Evolutionary conservation across 2,113 vertebrate genomes (phyloP).

Genomic region (Cinclus cinclus): DNA sequence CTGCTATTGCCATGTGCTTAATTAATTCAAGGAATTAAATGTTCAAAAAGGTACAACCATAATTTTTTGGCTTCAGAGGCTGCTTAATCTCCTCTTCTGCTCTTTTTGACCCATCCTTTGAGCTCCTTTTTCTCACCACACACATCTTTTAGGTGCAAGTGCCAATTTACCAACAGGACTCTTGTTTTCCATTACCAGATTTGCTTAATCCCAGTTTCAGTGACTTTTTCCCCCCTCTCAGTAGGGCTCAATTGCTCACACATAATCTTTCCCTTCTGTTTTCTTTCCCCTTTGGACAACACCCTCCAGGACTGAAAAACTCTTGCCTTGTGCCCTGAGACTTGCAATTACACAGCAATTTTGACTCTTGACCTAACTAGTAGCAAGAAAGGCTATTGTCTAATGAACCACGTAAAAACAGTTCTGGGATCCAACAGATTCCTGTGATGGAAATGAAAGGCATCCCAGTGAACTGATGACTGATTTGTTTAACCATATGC

Average conservation of each 20-base stretch:
- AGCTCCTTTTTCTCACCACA: background rate
- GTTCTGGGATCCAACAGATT: background rate
- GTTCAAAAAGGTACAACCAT: background rate
- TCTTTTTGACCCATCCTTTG: background rate
- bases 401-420: conserved; percentile 33
- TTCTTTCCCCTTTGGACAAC: conserved; percentile 13
- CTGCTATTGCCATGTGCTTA: background rate
- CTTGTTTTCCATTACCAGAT: conserved; percentile 48
- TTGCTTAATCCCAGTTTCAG: conserved; percentile 52
- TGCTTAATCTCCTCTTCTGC: background rate
- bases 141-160: background rate
- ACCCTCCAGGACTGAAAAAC: conserved; percentile 33
- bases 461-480: conserved; percentile 5
- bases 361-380: conserved; percentile 37
- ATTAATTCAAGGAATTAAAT: conserved; percentile 4
- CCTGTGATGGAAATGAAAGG: conserved; percentile 8
- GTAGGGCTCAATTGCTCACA: conserved; percentile 27
- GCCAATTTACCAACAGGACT: conserved; percentile 13
- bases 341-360: conserved; percentile 52
- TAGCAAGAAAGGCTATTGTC: conserved; percentile 36
- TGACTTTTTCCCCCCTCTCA: background rate
- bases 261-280: conserved; percentile 45
- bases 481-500: conserved; percentile 6
- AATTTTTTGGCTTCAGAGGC: background rate
- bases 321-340: conserved; percentile 28